Conservation (phyloP, 1,140 invertebrate genomes). For the Hylaeus volcanicus region DNA sequence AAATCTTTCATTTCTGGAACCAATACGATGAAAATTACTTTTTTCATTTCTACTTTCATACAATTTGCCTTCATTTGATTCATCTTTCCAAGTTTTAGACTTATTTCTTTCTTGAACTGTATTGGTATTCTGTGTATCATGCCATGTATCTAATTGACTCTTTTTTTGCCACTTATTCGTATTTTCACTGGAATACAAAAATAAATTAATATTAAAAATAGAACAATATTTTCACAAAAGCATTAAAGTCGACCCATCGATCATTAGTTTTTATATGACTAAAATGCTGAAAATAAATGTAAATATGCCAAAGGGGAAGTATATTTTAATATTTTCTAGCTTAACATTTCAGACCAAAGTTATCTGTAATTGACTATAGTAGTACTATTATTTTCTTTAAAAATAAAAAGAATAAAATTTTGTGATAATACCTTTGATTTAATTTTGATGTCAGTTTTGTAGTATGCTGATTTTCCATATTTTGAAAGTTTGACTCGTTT, state of each 20-base stretch:
- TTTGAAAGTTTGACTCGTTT: slow-evolving; percentile 22
- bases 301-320: neutral
- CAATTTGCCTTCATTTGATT: slow-evolving; percentile 68
- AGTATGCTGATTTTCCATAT: slow-evolving; percentile 28
- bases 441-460: slow-evolving; percentile 27
- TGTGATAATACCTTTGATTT: slow-evolving; percentile 53
- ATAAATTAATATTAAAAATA: neutral
- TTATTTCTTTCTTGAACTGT: slow-evolving; percentile 41
- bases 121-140: slow-evolving; percentile 23
- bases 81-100: slow-evolving; percentile 64
- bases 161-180: slow-evolving; percentile 50
- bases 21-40: slow-evolving; percentile 45
- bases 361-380: too few relatives aligned
- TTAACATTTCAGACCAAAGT: neutral
- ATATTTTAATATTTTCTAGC: neutral
- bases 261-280: neutral
- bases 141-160: slow-evolving; percentile 25
- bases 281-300: neutral
- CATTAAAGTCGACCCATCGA: slow-evolving; percentile 6
- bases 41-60: slow-evolving; percentile 65
- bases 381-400: too few relatives aligned
- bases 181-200: slow-evolving; percentile 48
- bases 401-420: slow-evolving; percentile 6
- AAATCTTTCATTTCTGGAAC: slow-evolving; percentile 56
- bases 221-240: neutral